A percentile compares a stretch with the other conserved stretches of the same genome.
phyloP scores from a whole-genome alignment of 2,888 invertebrate species.

The Andrena minutula region DNA sequence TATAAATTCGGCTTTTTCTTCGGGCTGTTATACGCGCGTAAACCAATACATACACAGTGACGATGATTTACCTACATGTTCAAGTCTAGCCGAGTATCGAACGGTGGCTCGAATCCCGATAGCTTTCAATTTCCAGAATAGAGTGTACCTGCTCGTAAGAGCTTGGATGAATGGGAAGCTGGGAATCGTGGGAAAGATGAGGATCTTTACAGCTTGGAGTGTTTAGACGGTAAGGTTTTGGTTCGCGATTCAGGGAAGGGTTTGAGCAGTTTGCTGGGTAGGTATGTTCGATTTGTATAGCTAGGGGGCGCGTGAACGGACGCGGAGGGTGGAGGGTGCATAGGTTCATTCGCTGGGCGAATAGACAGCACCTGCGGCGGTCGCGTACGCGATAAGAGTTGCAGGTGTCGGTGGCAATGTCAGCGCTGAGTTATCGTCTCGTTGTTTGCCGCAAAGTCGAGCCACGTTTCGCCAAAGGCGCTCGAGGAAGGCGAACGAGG shows the following conservation, averaged over 20 bases:
- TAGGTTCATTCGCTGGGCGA: neutral
- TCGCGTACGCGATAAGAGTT: slow-evolving; percentile 50
- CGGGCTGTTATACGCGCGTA: neutral
- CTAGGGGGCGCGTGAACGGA: neutral
- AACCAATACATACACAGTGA: too few species aligned
- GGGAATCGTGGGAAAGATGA: too few species aligned
- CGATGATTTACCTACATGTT: too few species aligned
- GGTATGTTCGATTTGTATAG: neutral
- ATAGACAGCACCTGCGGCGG: slow-evolving; percentile 36
- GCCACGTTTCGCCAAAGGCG: slow-evolving; percentile 44
- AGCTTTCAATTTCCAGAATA: too few species aligned
- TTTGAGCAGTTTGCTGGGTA: neutral
- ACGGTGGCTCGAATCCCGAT: too few species aligned
- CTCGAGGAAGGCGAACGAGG: slow-evolving; percentile 22
- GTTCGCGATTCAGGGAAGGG: neutral
- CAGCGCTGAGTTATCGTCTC: slow-evolving; percentile 64
- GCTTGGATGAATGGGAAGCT: too few species aligned
- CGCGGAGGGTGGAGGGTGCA: neutral
- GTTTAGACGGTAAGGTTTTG: too few species aligned
- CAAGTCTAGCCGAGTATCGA: too few species aligned
- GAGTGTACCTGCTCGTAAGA: too few species aligned
- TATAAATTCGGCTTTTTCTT: slow-evolving; percentile 45
- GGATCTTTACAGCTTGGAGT: too few species aligned
- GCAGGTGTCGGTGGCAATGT: slow-evolving; percentile 58
- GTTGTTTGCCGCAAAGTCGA: slow-evolving; percentile 46